Evolutionary conservation across 2,113 vertebrate species (phyloP).

Genomic region (Trinectes maculatus): DNA sequence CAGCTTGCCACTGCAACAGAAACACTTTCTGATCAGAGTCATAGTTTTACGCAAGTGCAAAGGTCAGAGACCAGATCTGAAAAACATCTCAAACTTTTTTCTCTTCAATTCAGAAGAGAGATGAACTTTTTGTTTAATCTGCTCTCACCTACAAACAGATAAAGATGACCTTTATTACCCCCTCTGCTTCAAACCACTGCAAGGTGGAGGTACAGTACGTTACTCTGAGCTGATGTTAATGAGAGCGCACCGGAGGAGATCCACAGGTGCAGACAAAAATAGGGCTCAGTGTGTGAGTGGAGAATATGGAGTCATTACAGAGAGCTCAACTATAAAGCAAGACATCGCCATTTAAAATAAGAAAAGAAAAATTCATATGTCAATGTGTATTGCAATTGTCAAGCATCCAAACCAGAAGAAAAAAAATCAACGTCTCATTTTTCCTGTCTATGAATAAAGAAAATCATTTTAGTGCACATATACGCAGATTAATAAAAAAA

Average conservation of each 20-base stretch:
- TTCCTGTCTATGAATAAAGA: too few species aligned
- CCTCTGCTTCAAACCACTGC: neutral
- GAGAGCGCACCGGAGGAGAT: neutral
- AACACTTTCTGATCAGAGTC: conserved; percentile 21
- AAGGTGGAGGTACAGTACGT: neutral
- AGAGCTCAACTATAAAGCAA: too few species aligned
- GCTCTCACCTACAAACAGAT: conserved; percentile 1
- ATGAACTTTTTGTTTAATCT: conserved; percentile 11
- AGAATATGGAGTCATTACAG: too few species aligned
- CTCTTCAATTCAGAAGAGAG: conserved; percentile 14
- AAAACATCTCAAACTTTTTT: conserved; percentile 4
- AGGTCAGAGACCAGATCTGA: conserved; percentile 21
- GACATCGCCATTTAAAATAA: too few species aligned
- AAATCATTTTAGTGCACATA: too few species aligned
- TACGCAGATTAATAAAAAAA: too few species aligned
- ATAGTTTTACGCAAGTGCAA: neutral
- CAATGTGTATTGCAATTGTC: too few species aligned
- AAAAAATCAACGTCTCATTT: too few species aligned
- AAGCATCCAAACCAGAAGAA: too few species aligned
- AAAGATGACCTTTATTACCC: conserved; percentile 5
- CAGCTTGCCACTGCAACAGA: neutral
- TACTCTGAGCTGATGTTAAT: neutral
- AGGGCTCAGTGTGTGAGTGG: too few species aligned
- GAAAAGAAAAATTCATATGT: too few species aligned
- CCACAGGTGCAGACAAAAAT: neutral